Base-by-base conservation (phyloP, 2,113 vertebrate genomes). In the Zootoca vivipara region DNA sequence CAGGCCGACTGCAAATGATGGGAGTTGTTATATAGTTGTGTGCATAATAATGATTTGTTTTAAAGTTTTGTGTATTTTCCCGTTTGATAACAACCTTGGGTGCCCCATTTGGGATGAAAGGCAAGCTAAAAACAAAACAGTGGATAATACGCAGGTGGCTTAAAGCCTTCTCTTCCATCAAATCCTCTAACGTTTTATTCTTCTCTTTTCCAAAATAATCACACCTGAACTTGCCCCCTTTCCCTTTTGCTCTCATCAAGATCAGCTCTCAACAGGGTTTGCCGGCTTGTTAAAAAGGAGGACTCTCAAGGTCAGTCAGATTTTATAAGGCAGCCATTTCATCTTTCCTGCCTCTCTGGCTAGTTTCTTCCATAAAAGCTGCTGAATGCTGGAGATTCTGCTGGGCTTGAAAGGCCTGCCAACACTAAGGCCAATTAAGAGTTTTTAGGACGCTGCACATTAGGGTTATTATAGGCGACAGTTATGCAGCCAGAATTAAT, bases 401-500 rank as follows among this genome's bases (percentile, higher is more conserved):
- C 92, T 67, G 82, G 93, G 90, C 91, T 92, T 93, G 90, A 95
- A 95, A 95, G 89, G 87, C 89, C 82, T 95, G 95, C 95, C 95
- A 96, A 92, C 90, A 96, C 92, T 33, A 90, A 73, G 93, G 91
- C 94, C 95, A 95, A 94, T 94, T 94, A 96, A 84, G 87, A 95
- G 90, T 90, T 95, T 88, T 88, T 93, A 94, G 92, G 90, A 95
- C 89, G 92, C 95, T 95, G 90, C 93, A 95, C 95, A 96, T 95
- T 95, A 94, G 93, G 93, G 93, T 94, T 95, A 96, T 95, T 95
- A 95, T 26, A 87, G 89, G 72, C 88, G 94, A 94, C 95, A 96
- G 94, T 92, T 95, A 95, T 89, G 93, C 89, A 93, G 95, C 88
- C 90, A 95, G 94, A 95, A 95, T 95, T 95, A 96, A 95, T 95